Evolutionary conservation across 1,140 invertebrate genomes (phyloP), one percentile per base, ranked within the genome.

Genomic region (Anastrepha ludens): DNA sequence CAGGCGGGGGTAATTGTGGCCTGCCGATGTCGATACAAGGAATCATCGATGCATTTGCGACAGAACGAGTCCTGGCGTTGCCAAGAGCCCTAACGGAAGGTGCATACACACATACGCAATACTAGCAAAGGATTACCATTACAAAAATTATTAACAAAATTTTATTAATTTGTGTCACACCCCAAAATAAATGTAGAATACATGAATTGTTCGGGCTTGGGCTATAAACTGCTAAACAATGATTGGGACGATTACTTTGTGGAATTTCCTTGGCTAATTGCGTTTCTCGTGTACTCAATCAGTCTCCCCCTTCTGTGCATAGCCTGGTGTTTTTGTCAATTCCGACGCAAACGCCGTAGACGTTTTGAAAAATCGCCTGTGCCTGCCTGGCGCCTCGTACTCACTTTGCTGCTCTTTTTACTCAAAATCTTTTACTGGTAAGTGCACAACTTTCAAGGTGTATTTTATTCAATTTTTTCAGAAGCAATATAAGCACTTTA

Each of bases 131-230:
- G 29, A 29, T 29, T 29, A 29, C 29, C 29, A 1, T 29, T 29
- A 29, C 29, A 29, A 29, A 29, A 29, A 29, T 29, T 29, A 29
- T 29, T 29, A 29, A 29, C 29, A 29, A 29, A 29, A 29, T 29
- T 29, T 29, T 29, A 29, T 29, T 29, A 29, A 29, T 0, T 29
- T 29, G 29, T 29, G 29, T 29, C 0, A 29, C 29, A 0, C 29
- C 3, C 70, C n/a, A 50, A 74, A 11, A 5, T 6, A 4, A 29
- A n/a, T 47, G 13, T n/a, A 74, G 70, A 74, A 47, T 74, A 74
- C 44, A 47, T 74, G 13, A 74, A 74, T 41, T 74, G 70, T 11
- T n/a, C 70, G 13, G 70, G 70, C 44, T 50, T 74, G 44, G 70
- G 70, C 15, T 47, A 74, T 6, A 74, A 74, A 15, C 44, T 74